Percentiles rank a stretch among this genome's conserved stretches.
Conservation (phyloP, 2,113 vertebrate genomes). For the Corvus cornix region DNA sequence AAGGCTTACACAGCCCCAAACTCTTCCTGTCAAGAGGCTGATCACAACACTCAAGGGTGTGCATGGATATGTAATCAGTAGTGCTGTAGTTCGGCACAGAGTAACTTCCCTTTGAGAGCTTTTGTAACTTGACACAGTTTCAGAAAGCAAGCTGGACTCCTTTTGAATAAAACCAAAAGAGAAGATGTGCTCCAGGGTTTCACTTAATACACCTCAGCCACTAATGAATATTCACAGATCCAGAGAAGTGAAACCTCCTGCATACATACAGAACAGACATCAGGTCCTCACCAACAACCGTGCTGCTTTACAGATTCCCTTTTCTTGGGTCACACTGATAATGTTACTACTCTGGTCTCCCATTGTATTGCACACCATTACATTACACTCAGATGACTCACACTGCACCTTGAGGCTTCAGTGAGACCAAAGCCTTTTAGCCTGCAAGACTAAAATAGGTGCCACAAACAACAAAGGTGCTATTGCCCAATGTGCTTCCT, state of each 20-base stretch:
- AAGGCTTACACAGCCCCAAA: background rate
- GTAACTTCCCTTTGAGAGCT: background rate
- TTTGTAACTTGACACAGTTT: background rate
- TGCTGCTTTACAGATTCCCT: background rate
- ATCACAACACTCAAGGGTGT: background rate
- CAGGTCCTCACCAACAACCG: background rate
- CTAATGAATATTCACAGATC: background rate
- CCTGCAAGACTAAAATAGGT: background rate
- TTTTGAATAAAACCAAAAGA: background rate
- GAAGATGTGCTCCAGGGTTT: background rate
- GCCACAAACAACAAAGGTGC: background rate
- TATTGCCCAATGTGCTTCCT: background rate
- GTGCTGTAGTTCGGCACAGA: background rate
- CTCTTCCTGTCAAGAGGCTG: background rate
- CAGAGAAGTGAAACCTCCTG: background rate
- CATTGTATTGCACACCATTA: background rate
- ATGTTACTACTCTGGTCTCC: background rate
- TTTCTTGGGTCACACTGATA: background rate
- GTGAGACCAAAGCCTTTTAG: background rate
- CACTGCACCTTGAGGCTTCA: background rate
- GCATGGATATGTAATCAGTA: background rate
- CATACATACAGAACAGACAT: background rate
- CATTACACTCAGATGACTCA: background rate
- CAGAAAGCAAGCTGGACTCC: background rate
- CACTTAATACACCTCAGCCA: background rate